Evolutionary conservation across 2,113 vertebrate species (phyloP).

Genomic region (Pteropus alecto): DNA sequence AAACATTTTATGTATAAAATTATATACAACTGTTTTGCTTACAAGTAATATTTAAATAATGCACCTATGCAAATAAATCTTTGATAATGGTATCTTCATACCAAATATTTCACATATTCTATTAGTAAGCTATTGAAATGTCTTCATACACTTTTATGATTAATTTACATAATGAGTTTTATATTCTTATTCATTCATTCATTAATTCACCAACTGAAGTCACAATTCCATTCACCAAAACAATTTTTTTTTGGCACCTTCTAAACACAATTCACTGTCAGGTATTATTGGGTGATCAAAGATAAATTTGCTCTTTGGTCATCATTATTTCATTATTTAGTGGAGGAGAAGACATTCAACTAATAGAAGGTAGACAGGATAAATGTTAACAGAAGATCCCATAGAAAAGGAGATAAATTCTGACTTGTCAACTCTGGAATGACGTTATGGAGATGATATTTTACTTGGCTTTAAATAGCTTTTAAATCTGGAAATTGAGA

Average conservation of each 20-base stretch:
- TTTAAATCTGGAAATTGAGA: constrained; percentile 21
- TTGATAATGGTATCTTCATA: constrained; percentile 6
- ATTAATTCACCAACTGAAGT: not conserved
- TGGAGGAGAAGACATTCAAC: not conserved
- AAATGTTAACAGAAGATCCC: not conserved
- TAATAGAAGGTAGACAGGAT: not conserved
- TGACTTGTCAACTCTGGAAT: constrained; percentile 23
- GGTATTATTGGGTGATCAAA: not conserved
- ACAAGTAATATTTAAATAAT: constrained; percentile 14
- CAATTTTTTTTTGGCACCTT: not conserved
- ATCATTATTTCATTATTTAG: constrained; percentile 22
- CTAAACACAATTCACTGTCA: constrained; percentile 12
- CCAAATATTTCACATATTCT: not conserved
- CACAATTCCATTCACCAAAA: not conserved
- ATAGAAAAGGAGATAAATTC: not conserved
- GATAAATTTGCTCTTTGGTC: not conserved
- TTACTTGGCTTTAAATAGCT: not conserved
- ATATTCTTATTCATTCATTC: not conserved
- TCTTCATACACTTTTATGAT: not conserved
- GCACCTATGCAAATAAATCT: not conserved
- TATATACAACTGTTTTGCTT: not conserved
- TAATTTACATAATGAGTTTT: constrained; percentile 10
- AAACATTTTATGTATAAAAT: not conserved
- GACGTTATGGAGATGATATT: not conserved
- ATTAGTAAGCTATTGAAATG: constrained; percentile 28